Base-by-base conservation (phyloP, 2,113 vertebrate species). In the Limnothrissa miodon region DNA sequence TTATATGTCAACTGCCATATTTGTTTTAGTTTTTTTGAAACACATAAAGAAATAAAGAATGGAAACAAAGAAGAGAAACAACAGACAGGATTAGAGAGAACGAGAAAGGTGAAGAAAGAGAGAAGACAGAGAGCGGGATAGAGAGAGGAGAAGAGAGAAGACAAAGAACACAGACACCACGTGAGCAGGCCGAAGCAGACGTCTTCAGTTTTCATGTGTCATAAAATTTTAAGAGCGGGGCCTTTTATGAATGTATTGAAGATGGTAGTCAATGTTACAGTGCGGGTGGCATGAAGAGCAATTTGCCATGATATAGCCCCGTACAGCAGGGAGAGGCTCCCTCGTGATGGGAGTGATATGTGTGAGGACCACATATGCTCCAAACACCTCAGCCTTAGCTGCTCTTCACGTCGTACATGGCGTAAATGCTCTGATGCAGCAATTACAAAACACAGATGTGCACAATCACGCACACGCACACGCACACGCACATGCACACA, bases 151-250 rank as follows among this genome's bases (percentile, higher is more conserved):
- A 29, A 33, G 25, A 9, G 59, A 66, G 59, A 25, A 70, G 4
- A 29, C 13, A 29, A 33, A 70, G 62, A 9, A 29, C 2, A n/a
- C n/a, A n/a, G n/a, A n/a, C n/a, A 56, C 17, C 53, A 23, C 79
- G 51, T 70, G 85, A 33, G 81, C 78, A 66, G 74, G 83, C 56
- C 80, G 74, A 70, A 44, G 79, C 66, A 84, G 80, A 70, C 59
- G 48, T 82, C 83, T 80, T 81, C 78, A 25, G 42, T 81, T 87
- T 78, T 39, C 46, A 51, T 78, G 79, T 83, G 81, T 86, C 81
- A 81, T 84, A 81, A 86, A 78, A 83, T 82, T 59, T 78, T 83
- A 74, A 74, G 66, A 74, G 66, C 66, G 66, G 66, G 33, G 29
- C 66, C 33, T 33, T 74, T 74, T 74, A 74, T 33, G 66, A 74